phyloP scores from a whole-genome alignment of 2,888 invertebrate species.

The Noctuana brunneofusca region DNA sequence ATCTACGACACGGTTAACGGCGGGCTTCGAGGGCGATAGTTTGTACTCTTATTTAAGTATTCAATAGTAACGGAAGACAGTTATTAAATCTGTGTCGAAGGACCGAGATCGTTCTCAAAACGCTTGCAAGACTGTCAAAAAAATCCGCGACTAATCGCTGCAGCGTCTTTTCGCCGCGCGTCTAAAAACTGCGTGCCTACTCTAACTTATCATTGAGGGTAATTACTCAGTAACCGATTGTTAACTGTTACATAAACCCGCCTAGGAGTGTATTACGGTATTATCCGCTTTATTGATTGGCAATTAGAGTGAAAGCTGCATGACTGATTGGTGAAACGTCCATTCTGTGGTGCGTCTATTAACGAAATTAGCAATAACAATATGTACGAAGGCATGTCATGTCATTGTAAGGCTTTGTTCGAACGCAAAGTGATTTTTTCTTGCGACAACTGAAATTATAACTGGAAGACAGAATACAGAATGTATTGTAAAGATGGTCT shows the following conservation, averaged over 20 bases:
- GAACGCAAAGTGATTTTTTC: conserved; percentile 7
- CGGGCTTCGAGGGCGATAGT: too few relatives aligned
- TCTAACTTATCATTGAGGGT: conserved; percentile 6
- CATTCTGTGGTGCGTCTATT: conserved; percentile 40
- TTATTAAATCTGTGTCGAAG: too few relatives aligned
- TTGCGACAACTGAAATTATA: not conserved
- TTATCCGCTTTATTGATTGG: conserved; percentile 59
- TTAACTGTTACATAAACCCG: conserved; percentile 23
- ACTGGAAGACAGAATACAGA: too few relatives aligned
- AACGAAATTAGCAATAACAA: conserved; percentile 30
- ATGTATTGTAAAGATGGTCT: too few relatives aligned
- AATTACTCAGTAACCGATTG: conserved; percentile 23
- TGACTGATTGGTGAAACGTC: conserved; percentile 55
- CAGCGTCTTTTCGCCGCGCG: too few relatives aligned
- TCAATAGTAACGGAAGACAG: too few relatives aligned
- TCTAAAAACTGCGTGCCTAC: too few relatives aligned
- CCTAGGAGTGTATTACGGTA: conserved; percentile 41
- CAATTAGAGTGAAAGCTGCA: conserved; percentile 66
- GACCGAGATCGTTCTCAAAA: too few relatives aligned
- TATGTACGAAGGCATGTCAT: conserved; percentile 9
- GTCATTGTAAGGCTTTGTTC: conserved; percentile 13
- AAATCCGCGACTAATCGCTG: too few relatives aligned
- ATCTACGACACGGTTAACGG: too few relatives aligned
- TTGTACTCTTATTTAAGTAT: too few relatives aligned
- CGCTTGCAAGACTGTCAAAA: too few relatives aligned